Evolutionary conservation across 2,113 vertebrate genomes (phyloP), one percentile per base, ranked within the genome.

Genomic region (Emydura subglobosa): DNA sequence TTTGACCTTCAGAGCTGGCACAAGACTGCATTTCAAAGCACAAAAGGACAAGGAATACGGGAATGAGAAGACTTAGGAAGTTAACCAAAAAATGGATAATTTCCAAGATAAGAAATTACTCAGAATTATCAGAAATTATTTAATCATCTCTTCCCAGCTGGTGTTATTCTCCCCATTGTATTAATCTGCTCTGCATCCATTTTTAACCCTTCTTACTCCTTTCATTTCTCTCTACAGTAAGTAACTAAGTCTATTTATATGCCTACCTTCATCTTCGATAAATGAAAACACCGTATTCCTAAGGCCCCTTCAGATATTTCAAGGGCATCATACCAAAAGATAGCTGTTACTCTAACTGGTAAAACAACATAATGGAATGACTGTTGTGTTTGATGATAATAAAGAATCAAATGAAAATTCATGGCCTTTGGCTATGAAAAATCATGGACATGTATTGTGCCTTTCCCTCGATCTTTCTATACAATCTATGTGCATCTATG

Each of bases 1-100:
- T 68, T 51, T 97, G 97, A 97, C 95, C 97, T 98, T 98, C 91
- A 94, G 2, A 68, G 86, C 24, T 87, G 82, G 88, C 79, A 89
- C 17, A 91, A 85, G 10, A 83, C 51, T 50, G 86, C 87, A 44
- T 91, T 88, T 83, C 86, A 92, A 82, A 92, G 89, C 50, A 96
- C n/a, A 96, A 82, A 5, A 31, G 81, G 83, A 42, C 59, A 39
- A 93, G 55, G 24, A 72, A 79, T 17, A 3, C 83, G 85, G 86
- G 29, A 82, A n/a, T 47, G 42, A 86, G 14, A 47, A 22, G 55
- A 88, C 8, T 55, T 47, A 79, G 39, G 51, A 78, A 55, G 54
- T 31, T 0, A 57, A 14, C 10, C 80, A 53, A 51, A 83, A 84
- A 42, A 88, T 49, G 10, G 49, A 78, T 83, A 34, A 74, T 49